A percentile compares a stretch with the other conserved stretches of the same genome.
These are phyloP conservation scores for Drosophila nigricruria DNA, from an alignment of 2,888 invertebrate genomes.

Conservation along the genomic window DNA sequence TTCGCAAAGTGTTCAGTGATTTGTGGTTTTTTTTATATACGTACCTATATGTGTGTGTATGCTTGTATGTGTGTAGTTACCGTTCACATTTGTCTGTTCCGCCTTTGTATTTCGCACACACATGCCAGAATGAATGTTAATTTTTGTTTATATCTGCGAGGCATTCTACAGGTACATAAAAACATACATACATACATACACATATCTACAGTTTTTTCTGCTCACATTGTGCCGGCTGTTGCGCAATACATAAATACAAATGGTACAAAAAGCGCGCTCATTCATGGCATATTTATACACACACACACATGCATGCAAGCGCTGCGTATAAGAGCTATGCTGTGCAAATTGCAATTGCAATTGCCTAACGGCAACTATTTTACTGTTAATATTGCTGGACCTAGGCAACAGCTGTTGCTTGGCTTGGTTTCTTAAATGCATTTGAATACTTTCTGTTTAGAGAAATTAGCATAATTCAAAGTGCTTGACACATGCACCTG, in stretches of 20 bases:
- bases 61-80: not conserved
- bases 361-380: conserved; percentile 7
- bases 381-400: conserved; percentile 11
- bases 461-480: conserved; percentile 33
- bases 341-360: not conserved
- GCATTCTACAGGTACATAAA: conserved; percentile 40
- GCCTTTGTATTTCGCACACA: conserved; percentile 46
- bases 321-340: conserved; percentile 10
- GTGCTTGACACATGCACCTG: conserved; percentile 42
- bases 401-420: conserved; percentile 7
- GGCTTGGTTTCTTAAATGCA: not conserved
- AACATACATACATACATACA: not conserved
- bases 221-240: conserved; percentile 37
- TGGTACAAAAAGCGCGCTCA: conserved; percentile 3
- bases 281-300: not conserved
- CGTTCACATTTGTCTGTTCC: conserved; percentile 15
- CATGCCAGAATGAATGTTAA: conserved; percentile 65
- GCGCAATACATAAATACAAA: conserved; percentile 26
- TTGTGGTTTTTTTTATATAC: not conserved
- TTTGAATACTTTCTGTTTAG: not conserved
- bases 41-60: not conserved
- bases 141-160: conserved; percentile 58
- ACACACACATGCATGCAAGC: not conserved
- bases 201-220: not conserved
- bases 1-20: conserved; percentile 6